phyloP scores from a whole-genome alignment of 2,113 vertebrate species.

The Pandion haliaetus region DNA sequence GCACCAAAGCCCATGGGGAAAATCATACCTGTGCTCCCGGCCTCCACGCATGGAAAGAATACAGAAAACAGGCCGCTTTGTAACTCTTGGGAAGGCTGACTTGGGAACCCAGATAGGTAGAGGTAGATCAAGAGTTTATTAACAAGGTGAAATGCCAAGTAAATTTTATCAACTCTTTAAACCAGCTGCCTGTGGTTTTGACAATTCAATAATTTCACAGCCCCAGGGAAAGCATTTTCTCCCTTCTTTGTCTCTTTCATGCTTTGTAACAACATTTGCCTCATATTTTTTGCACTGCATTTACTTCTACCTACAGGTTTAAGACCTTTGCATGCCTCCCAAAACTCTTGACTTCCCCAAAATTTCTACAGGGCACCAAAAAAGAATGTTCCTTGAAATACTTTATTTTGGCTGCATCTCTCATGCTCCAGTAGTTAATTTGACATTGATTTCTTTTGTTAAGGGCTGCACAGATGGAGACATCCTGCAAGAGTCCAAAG shows the following conservation, averaged over 20 bases:
- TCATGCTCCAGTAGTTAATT: not conserved
- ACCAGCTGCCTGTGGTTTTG: constrained; percentile 15
- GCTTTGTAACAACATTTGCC: constrained; percentile 19
- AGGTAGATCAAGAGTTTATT: not conserved
- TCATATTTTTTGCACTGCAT: not conserved
- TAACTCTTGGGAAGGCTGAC: not conserved
- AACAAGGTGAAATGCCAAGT: not conserved
- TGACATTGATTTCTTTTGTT: constrained; percentile 27
- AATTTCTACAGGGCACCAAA: not conserved
- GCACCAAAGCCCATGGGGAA: rapidly evolving
- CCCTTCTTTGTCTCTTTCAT: not conserved
- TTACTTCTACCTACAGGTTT: constrained; percentile 4
- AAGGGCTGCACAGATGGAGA: constrained; percentile 27
- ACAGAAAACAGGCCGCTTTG: not conserved
- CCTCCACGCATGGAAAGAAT: not conserved
- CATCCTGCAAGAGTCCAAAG: not conserved
- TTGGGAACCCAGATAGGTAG: not conserved
- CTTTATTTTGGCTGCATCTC: not conserved
- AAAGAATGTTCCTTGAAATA: not conserved
- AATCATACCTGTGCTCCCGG: not conserved
- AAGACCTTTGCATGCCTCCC: not conserved
- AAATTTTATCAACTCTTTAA: constrained; percentile 29
- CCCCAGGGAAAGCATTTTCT: constrained; percentile 28
- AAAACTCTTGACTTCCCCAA: not conserved
- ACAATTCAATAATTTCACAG: constrained; percentile 46